A percentile compares a stretch with the other conserved stretches of the same genome.
Evolutionary conservation across 2,888 invertebrate species (phyloP).

Genomic region (Rhagonycha lutea): DNA sequence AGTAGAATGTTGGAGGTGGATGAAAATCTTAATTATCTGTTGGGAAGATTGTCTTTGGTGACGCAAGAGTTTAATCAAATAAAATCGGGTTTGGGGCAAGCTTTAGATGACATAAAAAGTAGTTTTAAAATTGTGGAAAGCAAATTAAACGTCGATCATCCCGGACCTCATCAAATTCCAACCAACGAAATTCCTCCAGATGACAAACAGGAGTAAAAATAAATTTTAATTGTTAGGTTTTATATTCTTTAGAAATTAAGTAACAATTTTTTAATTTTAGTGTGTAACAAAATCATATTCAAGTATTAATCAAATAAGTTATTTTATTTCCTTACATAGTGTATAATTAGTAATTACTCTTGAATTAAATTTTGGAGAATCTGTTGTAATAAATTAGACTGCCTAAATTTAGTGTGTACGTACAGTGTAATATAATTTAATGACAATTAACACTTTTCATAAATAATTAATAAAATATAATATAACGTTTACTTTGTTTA

Average conservation of each 20-base stretch:
- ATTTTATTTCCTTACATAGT: background rate
- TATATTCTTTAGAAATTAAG: background rate
- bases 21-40: constrained; percentile 78
- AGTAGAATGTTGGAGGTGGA: constrained; percentile 78
- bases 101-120: constrained; percentile 71
- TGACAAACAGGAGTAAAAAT: background rate
- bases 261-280: background rate
- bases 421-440: background rate
- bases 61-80: constrained; percentile 85
- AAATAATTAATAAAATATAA: background rate
- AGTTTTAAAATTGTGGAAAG: constrained; percentile 68
- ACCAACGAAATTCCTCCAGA: constrained; percentile 7
- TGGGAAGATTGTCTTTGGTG: constrained; percentile 78
- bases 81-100: constrained; percentile 73
- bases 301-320: background rate
- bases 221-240: background rate
- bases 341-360: background rate
- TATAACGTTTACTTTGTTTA: no score
- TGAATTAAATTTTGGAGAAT: background rate
- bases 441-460: background rate
- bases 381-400: background rate
- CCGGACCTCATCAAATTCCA: constrained; percentile 64
- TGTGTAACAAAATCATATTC: background rate
- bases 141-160: constrained; percentile 59
- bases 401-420: background rate